phyloP scores from a whole-genome alignment of 2,113 vertebrate species.

The Podarcis cretensis region DNA sequence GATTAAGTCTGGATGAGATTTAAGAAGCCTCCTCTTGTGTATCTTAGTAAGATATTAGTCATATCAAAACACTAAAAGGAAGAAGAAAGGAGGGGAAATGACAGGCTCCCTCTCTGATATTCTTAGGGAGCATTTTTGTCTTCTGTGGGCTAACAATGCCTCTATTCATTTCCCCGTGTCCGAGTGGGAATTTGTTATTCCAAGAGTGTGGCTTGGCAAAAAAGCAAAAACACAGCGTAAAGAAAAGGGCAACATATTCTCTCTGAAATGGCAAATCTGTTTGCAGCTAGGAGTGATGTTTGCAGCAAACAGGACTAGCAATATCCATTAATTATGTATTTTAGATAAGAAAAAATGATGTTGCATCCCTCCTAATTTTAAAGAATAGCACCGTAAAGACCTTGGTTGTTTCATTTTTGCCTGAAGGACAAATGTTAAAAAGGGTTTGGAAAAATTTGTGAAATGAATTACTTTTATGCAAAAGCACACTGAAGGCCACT shows the following conservation, averaged over 20 bases:
- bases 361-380: slow-evolving; percentile 29
- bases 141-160: slow-evolving; percentile 64
- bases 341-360: slow-evolving; percentile 14
- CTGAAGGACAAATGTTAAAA: slow-evolving; percentile 15
- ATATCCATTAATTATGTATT: slow-evolving; percentile 5
- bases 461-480: background rate
- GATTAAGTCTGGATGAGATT: slow-evolving; percentile 55
- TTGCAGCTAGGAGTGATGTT: slow-evolving; percentile 32
- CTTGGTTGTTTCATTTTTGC: slow-evolving; percentile 2
- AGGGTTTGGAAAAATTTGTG: background rate
- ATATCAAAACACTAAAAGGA: slow-evolving; percentile 67
- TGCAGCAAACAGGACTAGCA: slow-evolving; percentile 10
- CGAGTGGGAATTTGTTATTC: slow-evolving; percentile 56
- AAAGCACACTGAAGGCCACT: background rate
- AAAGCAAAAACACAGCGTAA: slow-evolving; percentile 18
- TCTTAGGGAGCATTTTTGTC: slow-evolving; percentile 58
- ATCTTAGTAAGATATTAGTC: slow-evolving; percentile 64
- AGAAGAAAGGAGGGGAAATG: slow-evolving; percentile 56
- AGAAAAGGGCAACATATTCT: slow-evolving; percentile 9
- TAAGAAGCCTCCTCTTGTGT: slow-evolving; percentile 57
- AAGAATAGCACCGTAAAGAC: background rate
- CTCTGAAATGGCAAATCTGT: slow-evolving; percentile 56
- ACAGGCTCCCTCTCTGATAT: slow-evolving; percentile 57
- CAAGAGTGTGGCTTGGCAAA: slow-evolving; percentile 44
- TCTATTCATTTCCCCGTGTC: slow-evolving; percentile 64